Evolutionary conservation across 2,888 invertebrate genomes (phyloP).

Genomic region (Xiphydria camelus): DNA sequence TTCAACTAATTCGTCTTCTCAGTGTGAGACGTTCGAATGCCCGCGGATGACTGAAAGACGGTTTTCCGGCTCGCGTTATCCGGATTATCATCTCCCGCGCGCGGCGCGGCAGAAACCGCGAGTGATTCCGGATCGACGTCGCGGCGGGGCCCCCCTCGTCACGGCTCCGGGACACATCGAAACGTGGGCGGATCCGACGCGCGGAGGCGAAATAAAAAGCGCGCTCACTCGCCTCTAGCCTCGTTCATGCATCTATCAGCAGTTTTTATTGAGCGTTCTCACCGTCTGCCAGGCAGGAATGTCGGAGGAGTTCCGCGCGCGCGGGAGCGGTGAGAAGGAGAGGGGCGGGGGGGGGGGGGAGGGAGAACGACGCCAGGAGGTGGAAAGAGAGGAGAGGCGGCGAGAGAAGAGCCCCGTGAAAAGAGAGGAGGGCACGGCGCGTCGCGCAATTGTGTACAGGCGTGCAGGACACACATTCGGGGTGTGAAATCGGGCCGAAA

Average conservation of each 20-base stretch:
- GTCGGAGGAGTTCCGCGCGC: not conserved
- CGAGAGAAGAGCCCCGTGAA: slow-evolving; percentile 4
- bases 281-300: slow-evolving; percentile 20
- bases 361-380: slow-evolving; percentile 5
- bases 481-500: slow-evolving; percentile 10
- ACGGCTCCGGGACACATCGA: too few relatives aligned
- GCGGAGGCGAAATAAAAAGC: slow-evolving; percentile 19
- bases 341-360: slow-evolving; percentile 9
- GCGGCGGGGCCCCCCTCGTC: too few relatives aligned
- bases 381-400: slow-evolving; percentile 5
- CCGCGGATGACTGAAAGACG: too few relatives aligned
- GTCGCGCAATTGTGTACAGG: slow-evolving; percentile 33
- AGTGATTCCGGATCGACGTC: too few relatives aligned
- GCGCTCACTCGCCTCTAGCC: slow-evolving; percentile 10
- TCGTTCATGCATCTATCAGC: slow-evolving; percentile 37
- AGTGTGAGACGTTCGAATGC: too few relatives aligned
- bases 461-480: slow-evolving; percentile 33
- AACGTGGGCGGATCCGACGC: slow-evolving; percentile 29
- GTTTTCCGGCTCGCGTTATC: too few relatives aligned
- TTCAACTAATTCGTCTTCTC: too few relatives aligned
- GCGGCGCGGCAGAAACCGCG: too few relatives aligned
- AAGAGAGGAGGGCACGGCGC: slow-evolving; percentile 1
- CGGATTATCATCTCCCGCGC: too few relatives aligned
- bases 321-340: not conserved
- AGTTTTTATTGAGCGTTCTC: slow-evolving; percentile 44